Evolutionary conservation across 1,140 invertebrate species (phyloP).

Genomic region (Oryzaephilus surinamensis): DNA sequence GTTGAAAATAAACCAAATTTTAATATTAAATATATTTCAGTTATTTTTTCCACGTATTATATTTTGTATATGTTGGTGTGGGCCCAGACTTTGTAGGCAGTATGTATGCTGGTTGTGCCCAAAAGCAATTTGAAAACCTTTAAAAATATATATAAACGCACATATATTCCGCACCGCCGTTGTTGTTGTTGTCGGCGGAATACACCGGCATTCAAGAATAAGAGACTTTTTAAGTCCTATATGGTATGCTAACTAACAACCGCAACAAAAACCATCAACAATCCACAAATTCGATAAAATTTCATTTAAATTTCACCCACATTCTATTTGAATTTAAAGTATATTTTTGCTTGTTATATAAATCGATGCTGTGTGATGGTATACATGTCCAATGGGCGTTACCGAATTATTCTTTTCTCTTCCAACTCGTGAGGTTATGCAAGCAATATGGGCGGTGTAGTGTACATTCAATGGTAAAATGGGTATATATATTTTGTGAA

Average conservation of each 20-base stretch:
- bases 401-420: constrained; percentile 37
- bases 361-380: constrained; percentile 34
- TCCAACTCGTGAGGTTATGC: constrained; percentile 36
- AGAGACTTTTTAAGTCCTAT: too few species aligned
- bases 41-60: not conserved
- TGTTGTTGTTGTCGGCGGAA: too few species aligned
- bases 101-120: constrained; percentile 23
- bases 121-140: constrained; percentile 29
- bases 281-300: too few species aligned
- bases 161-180: too few species aligned
- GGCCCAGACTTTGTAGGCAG: constrained; percentile 18
- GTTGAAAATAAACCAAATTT: too few species aligned
- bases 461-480: too few species aligned
- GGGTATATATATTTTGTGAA: too few species aligned
- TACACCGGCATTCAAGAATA: too few species aligned
- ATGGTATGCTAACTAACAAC: too few species aligned
- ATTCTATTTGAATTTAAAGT: constrained; percentile 24
- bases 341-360: constrained; percentile 32
- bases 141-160: constrained; percentile 21
- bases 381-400: constrained; percentile 37
- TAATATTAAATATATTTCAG: too few species aligned
- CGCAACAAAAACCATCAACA: constrained; percentile 9
- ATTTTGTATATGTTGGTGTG: not conserved
- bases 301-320: too few species aligned
- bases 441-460: constrained; percentile 35